A percentile compares a stretch with the other conserved stretches of the same genome.
phyloP scores from a whole-genome alignment of 2,797 vertebrate genomes.

The Staurois parvus region DNA sequence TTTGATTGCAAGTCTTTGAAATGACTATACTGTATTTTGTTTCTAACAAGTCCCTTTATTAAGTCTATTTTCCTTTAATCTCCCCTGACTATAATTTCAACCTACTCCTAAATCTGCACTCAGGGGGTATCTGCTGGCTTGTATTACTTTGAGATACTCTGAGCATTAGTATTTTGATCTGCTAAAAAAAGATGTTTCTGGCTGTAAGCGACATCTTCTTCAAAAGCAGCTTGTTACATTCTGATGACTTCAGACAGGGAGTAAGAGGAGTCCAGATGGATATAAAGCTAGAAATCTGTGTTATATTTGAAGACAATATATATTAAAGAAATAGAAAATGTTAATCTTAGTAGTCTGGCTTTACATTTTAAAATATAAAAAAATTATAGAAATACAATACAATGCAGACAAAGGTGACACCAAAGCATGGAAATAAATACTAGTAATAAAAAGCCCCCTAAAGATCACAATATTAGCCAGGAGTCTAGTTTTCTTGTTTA shows the following conservation, averaged over 20 bases:
- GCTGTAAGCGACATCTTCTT: slow-evolving; percentile 50
- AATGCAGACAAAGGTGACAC: too few relatives aligned
- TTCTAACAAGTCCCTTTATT: slow-evolving; percentile 46
- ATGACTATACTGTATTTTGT: slow-evolving; percentile 29
- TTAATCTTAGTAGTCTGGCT: too few relatives aligned
- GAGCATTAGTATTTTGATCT: slow-evolving; percentile 58
- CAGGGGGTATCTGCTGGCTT: slow-evolving; percentile 43
- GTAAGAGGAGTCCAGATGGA: slow-evolving; percentile 25
- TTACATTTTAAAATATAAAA: too few relatives aligned
- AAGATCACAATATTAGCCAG: too few relatives aligned
- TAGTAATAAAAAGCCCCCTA: too few relatives aligned
- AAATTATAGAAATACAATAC: too few relatives aligned
- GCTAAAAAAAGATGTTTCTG: slow-evolving; percentile 40
- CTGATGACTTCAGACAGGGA: slow-evolving; percentile 41
- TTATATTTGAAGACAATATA: slow-evolving; percentile 4
- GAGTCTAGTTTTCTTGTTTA: too few relatives aligned
- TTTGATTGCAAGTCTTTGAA: slow-evolving; percentile 36
- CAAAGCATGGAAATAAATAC: too few relatives aligned
- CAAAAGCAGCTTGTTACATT: slow-evolving; percentile 46
- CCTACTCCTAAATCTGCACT: slow-evolving; percentile 47
- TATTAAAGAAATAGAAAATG: background rate
- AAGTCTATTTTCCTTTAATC: slow-evolving; percentile 56
- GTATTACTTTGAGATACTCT: slow-evolving; percentile 40
- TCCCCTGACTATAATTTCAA: slow-evolving; percentile 42
- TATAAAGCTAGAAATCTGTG: background rate